These are phyloP conservation scores for Gnathochromis pfefferi DNA, from an alignment of 2,113 vertebrate species.

Conservation along the genomic window DNA sequence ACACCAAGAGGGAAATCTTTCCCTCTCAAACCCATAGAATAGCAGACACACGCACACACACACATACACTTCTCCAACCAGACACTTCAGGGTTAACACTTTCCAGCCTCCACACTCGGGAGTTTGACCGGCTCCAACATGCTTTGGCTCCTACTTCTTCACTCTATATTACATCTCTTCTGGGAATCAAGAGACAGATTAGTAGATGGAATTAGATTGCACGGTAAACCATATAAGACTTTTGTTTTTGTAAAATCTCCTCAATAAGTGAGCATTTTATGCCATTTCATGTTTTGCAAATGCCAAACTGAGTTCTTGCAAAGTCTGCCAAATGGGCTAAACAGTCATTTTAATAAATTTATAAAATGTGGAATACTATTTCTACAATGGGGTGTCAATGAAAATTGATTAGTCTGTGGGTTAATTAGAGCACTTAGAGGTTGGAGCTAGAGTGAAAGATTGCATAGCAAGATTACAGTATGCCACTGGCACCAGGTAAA, in stretches of 20 bases:
- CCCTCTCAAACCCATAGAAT: not conserved
- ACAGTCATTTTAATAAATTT: not conserved
- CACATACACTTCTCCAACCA: not conserved
- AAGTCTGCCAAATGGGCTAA: not conserved
- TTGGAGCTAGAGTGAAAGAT: not conserved
- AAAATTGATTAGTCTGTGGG: not conserved
- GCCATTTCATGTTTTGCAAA: not conserved
- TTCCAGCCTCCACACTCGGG: conserved; percentile 32
- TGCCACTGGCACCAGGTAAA: not conserved
- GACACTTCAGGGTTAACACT: conserved; percentile 52
- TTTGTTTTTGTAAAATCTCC: not conserved
- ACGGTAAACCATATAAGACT: not conserved
- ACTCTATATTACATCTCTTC: conserved; percentile 16
- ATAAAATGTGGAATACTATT: not conserved
- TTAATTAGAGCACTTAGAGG: not conserved
- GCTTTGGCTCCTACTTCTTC: conserved; percentile 19
- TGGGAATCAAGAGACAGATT: conserved; percentile 10
- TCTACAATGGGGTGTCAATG: not conserved
- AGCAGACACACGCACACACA: not conserved
- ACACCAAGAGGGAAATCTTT: conserved; percentile 56
- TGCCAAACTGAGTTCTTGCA: not conserved
- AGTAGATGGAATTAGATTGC: not conserved
- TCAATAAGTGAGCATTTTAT: not conserved
- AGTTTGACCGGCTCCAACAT: conserved; percentile 54
- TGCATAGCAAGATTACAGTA: not conserved